These are phyloP conservation scores for Leptopilina drosophilae DNA, from an alignment of 2,888 invertebrate species.

Conservation along the genomic window DNA sequence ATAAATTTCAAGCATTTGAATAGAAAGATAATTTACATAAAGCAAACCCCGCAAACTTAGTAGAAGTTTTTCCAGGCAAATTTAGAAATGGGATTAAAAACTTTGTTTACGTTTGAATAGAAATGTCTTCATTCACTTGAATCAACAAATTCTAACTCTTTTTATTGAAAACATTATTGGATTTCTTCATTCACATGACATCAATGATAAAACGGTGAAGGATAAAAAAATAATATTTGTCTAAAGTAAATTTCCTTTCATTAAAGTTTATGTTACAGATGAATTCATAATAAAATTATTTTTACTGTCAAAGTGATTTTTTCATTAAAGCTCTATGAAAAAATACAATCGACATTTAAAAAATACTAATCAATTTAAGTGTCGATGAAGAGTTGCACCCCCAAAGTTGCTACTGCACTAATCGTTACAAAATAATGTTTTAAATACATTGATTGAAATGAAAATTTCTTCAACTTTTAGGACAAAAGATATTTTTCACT, in stretches of 20 bases:
- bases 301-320: no score
- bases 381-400: no score
- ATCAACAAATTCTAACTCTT: background rate
- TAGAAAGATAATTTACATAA: slow-evolving; percentile 5
- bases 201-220: no score
- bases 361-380: no score
- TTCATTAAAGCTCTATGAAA: no score
- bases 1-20: background rate
- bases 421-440: no score
- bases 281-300: no score
- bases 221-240: no score
- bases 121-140: slow-evolving; percentile 11
- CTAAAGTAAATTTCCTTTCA: no score
- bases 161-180: slow-evolving; percentile 45
- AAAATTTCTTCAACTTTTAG: background rate
- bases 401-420: no score
- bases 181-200: slow-evolving; percentile 49
- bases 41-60: background rate
- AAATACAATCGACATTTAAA: no score
- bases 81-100: slow-evolving; percentile 10
- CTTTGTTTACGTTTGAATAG: slow-evolving; percentile 30
- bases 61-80: slow-evolving; percentile 8
- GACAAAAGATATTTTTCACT: background rate
- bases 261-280: no score
- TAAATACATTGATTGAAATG: background rate